Conservation (phyloP, 2,797 vertebrate genomes). For the Dendrocincla fuliginosa region DNA sequence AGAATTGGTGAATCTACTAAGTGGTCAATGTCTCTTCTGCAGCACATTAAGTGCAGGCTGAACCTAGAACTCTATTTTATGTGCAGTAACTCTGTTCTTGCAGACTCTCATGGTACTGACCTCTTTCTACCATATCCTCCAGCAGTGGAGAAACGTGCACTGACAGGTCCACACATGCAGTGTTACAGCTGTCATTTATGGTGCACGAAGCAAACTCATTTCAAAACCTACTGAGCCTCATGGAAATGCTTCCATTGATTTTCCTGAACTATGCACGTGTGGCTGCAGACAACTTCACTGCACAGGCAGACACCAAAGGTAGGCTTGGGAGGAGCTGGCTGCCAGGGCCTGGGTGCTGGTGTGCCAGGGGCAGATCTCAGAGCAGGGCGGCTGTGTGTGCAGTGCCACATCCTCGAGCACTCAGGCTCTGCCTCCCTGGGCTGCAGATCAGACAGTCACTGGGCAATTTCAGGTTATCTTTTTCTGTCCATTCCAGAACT, state of each 20-base stretch:
- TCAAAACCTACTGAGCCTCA: background rate
- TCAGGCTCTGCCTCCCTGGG: background rate
- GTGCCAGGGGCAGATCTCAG: rapidly evolving
- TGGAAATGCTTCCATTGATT: background rate
- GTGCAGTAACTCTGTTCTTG: background rate
- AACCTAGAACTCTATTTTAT: background rate
- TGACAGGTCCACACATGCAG: rapidly evolving
- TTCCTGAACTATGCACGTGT: background rate
- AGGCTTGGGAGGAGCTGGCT: background rate
- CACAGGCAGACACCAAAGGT: background rate
- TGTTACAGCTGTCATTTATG: background rate
- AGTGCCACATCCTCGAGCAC: rapidly evolving
- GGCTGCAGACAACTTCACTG: background rate
- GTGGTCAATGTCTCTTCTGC: background rate
- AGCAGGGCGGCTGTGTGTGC: rapidly evolving
- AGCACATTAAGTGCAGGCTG: background rate
- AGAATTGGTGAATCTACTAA: background rate
- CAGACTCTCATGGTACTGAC: background rate
- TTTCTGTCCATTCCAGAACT: background rate
- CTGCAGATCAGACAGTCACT: background rate
- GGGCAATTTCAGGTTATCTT: too few species aligned
- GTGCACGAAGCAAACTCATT: background rate
- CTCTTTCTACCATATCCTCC: background rate
- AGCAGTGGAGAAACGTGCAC: rapidly evolving
- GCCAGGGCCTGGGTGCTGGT: background rate